phyloP scores from a whole-genome alignment of 1,140 invertebrate species.

The Acyrthosiphon pisum region DNA sequence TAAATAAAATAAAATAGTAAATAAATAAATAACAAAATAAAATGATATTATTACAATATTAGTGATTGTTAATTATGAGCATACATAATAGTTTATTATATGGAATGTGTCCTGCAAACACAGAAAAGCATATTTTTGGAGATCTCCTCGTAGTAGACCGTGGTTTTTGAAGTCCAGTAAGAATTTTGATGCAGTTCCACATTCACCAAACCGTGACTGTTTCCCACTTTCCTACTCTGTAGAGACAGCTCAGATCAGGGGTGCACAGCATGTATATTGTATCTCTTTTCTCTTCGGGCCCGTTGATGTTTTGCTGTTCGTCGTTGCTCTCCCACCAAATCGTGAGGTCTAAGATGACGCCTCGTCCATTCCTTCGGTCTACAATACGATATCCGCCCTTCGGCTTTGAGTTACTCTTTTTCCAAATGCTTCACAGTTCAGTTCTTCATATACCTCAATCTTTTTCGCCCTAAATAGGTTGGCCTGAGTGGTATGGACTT shows the following conservation, averaged over 20 bases:
- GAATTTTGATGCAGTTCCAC: neutral
- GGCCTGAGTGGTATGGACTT: neutral
- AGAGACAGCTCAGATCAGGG: neutral
- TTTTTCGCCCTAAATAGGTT: neutral
- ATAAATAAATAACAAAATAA: too few species aligned
- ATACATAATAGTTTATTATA: neutral
- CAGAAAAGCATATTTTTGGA: neutral
- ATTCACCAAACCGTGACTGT: neutral
- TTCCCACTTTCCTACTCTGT: neutral
- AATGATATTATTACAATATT: neutral
- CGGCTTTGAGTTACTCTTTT: conserved; percentile 12
- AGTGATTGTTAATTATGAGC: neutral
- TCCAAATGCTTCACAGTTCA: neutral
- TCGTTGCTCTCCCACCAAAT: conserved; percentile 11
- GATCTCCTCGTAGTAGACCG: neutral
- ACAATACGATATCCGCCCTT: neutral
- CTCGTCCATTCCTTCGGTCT: neutral
- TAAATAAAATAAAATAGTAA: too few species aligned
- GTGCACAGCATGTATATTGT: conserved; percentile 7
- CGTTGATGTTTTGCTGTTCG: neutral
- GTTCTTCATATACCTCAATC: neutral
- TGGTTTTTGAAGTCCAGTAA: neutral
- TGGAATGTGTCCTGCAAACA: neutral
- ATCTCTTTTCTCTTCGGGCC: neutral
- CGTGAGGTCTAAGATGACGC: conserved; percentile 29